phyloP scores from a whole-genome alignment of 2,797 vertebrate genomes.

The Sparidentex hasta region DNA sequence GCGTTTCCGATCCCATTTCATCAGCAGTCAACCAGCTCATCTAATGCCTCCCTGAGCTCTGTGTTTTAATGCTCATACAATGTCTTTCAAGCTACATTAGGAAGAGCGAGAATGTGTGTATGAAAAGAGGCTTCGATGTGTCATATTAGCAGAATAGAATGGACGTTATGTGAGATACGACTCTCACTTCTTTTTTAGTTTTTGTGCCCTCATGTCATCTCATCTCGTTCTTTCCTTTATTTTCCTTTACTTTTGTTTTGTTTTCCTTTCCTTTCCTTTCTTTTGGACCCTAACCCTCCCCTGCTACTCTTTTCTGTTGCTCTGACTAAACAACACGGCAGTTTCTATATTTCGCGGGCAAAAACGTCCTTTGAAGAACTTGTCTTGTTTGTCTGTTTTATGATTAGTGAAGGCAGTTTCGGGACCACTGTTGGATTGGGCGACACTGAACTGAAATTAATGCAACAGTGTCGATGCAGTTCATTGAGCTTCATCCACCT shows the following conservation, averaged over 20 bases:
- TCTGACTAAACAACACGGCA: not conserved
- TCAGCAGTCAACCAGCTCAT: slow-evolving; percentile 59
- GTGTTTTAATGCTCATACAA: slow-evolving; percentile 60
- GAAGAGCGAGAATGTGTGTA: slow-evolving; percentile 29
- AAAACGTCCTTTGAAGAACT: not conserved
- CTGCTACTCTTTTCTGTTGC: not conserved
- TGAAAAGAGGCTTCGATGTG: slow-evolving; percentile 45
- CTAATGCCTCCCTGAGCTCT: slow-evolving; percentile 59
- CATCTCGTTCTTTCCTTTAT: not conserved
- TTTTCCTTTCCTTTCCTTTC: not conserved
- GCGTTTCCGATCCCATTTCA: slow-evolving; percentile 65
- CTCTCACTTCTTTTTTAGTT: slow-evolving; percentile 24
- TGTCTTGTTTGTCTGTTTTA: not conserved
- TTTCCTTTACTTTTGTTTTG: not conserved
- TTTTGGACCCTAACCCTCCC: too few species aligned
- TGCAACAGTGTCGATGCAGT: not conserved
- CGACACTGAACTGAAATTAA: slow-evolving; percentile 17
- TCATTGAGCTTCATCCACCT: not conserved
- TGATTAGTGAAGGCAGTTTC: not conserved
- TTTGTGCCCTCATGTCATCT: slow-evolving; percentile 3
- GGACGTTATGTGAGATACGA: slow-evolving; percentile 32
- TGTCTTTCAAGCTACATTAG: slow-evolving; percentile 79
- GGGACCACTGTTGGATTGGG: not conserved
- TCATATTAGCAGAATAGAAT: slow-evolving; percentile 59
- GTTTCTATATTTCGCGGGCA: not conserved